A percentile compares a stretch with the other conserved stretches of the same genome.
These are phyloP conservation scores for Chamaetylas fuelleborni DNA, from an alignment of 2,113 vertebrate genomes.

Conservation along the genomic window DNA sequence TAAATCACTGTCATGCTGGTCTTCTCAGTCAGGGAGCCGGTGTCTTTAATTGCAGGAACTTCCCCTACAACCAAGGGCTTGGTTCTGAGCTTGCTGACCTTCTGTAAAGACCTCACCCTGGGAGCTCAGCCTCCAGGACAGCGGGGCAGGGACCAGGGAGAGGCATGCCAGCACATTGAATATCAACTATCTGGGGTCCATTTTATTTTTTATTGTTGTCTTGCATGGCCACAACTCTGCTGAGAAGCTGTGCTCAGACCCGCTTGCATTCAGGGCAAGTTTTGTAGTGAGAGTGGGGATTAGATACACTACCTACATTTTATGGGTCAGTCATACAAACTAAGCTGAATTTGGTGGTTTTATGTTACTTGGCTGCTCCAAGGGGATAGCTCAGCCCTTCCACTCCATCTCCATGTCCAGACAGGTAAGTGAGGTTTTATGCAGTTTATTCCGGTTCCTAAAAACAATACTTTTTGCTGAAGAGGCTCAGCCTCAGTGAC, in stretches of 20 bases:
- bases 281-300: background rate
- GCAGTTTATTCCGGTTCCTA: background rate
- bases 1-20: slow-evolving; percentile 55
- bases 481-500: background rate
- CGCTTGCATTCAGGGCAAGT: background rate
- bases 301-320: background rate
- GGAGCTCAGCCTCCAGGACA: background rate
- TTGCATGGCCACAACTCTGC: background rate
- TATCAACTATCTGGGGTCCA: background rate
- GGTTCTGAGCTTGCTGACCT: background rate
- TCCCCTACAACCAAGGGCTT: background rate
- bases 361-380: background rate
- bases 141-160: background rate
- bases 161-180: rapidly evolving
- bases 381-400: background rate
- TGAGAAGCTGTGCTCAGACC: background rate
- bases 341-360: background rate
- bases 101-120: background rate
- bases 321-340: background rate
- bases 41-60: slow-evolving; percentile 20
- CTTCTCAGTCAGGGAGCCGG: background rate
- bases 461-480: background rate
- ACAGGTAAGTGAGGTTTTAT: background rate
- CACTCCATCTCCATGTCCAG: background rate
- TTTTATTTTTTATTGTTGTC: background rate